phyloP scores from a whole-genome alignment of 2,113 vertebrate genomes.

The Erpornis zantholeuca region DNA sequence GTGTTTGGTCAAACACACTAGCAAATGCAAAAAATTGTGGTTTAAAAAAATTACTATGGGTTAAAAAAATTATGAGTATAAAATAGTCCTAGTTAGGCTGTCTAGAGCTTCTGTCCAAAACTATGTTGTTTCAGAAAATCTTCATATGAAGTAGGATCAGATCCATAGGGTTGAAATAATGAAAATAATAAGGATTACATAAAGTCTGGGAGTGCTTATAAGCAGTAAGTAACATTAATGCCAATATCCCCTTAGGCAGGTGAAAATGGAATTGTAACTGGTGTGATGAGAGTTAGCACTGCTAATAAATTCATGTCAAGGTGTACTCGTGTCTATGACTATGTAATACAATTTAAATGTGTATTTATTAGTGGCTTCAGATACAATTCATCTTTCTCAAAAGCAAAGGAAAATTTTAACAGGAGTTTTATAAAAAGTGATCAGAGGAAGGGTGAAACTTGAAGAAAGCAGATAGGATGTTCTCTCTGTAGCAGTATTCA shows the following conservation, averaged over 20 bases:
- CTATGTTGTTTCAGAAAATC: not conserved
- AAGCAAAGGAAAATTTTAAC: not conserved
- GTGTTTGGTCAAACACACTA: not conserved
- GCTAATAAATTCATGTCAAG: conserved; percentile 7
- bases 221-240: not conserved
- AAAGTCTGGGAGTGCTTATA: not conserved
- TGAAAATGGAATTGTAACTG: conserved; percentile 44
- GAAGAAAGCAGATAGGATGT: not conserved
- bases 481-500: not conserved
- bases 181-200: not conserved
- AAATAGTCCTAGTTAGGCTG: not conserved
- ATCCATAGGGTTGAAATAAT: not conserved
- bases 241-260: not conserved
- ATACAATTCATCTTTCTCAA: not conserved
- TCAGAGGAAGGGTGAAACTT: not conserved
- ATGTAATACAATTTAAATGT: not conserved
- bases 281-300: not conserved
- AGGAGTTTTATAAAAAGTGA: not conserved
- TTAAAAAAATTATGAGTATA: not conserved
- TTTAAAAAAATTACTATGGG: not conserved
- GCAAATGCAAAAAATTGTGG: not conserved
- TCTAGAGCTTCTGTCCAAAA: not conserved
- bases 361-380: not conserved
- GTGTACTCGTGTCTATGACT: not conserved
- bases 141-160: not conserved